Evolutionary conservation across 2,888 invertebrate species (phyloP), one percentile per base, ranked within the genome.

Genomic region (Cephus rjabovi): DNA sequence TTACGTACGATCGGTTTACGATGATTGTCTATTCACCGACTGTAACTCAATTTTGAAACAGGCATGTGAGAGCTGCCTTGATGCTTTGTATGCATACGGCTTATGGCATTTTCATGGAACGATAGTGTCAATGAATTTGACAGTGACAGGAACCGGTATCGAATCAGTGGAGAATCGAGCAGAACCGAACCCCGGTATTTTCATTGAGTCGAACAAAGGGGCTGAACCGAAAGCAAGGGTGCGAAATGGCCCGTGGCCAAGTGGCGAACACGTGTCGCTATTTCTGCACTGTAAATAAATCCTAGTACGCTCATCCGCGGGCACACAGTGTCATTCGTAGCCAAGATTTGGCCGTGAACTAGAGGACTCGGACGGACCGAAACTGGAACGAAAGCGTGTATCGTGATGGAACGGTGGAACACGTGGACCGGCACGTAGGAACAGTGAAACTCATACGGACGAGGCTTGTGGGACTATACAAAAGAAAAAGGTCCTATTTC

Each of bases 201-300:
- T 56, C 56, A 56, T 56, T 56, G 56, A 56, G 9, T 56, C 74
- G 79, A 75, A 81, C 78, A 81, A 83, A 83, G 79, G 69, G 79
- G 40, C 68, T 23, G 23, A 56, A 56, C 56, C 23, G 56, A 23
- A 34, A 74, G 78, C 74, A n/a, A 34, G 34, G 71, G 74, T 73
- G 73, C 75, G 79, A 85, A 85, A 83, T 81, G 84, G 83, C 82
- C 81, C 81, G 69, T 80, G 77, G 82, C 81, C 85, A 85, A 85
- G 83, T 82, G 85, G 81, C 79, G 76, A 80, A 82, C 85, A 85
- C 85, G 84, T 85, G 85, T 80, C 81, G 84, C 82, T 85, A 85
- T 85, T 85, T 79, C 78, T 83, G 83, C 79, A 76, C 34, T 78
- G 82, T 83, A 83, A 83, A 85, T 56, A 23, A 56, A 56, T 56